These are phyloP conservation scores for Erythrocercus mccallii DNA, from an alignment of 2,113 vertebrate genomes.

Conservation along the genomic window DNA sequence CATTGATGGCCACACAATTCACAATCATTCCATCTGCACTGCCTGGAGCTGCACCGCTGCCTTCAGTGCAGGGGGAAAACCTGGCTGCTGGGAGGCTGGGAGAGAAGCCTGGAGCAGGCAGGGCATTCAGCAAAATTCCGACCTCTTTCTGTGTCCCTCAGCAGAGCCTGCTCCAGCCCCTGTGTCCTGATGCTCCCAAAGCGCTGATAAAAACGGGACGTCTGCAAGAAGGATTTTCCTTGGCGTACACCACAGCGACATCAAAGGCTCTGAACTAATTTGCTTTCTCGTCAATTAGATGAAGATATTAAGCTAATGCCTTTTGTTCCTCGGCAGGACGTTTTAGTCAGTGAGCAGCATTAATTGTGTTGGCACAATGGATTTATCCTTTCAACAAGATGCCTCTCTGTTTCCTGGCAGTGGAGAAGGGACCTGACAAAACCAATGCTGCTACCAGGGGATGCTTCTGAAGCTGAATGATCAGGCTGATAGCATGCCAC, in stretches of 20 bases:
- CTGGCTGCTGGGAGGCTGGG: neutral
- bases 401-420: neutral
- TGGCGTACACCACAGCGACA: neutral
- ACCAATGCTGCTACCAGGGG: neutral
- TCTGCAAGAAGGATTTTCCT: neutral
- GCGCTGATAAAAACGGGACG: neutral
- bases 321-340: conserved; percentile 14
- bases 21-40: neutral
- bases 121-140: accelerated
- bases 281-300: conserved; percentile 30
- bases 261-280: conserved; percentile 4
- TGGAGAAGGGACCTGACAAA: neutral
- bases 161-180: neutral
- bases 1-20: conserved; percentile 17
- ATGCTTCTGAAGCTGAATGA: neutral
- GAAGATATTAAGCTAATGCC: conserved; percentile 34
- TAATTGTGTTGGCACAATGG: conserved; percentile 58
- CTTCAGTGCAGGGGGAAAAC: neutral
- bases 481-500: neutral
- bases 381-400: conserved; percentile 35
- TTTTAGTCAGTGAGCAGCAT: conserved; percentile 20
- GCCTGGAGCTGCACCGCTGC: neutral
- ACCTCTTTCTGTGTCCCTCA: neutral
- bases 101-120: neutral
- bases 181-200: neutral